Conservation (phyloP, 1,140 invertebrate genomes). For the Meloidogyne floridensis region DNA sequence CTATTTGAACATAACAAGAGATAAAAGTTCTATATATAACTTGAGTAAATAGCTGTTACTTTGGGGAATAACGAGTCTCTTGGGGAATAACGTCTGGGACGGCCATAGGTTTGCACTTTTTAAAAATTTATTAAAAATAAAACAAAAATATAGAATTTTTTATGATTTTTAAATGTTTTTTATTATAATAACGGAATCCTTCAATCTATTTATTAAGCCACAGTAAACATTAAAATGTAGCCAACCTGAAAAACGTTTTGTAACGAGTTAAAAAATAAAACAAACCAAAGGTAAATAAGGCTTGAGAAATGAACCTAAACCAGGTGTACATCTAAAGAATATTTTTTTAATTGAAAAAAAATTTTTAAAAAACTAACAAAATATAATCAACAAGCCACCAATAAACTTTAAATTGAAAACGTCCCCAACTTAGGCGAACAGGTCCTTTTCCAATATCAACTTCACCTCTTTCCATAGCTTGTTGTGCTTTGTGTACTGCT, state of each 20-base stretch:
- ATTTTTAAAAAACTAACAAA: slow-evolving; percentile 16
- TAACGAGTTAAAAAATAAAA: not conserved
- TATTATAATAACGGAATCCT: too few relatives aligned
- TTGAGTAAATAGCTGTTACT: too few relatives aligned
- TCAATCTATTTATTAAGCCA: slow-evolving; percentile 11
- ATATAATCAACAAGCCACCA: slow-evolving; percentile 60
- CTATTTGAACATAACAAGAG: not conserved
- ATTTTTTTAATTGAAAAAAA: slow-evolving; percentile 14
- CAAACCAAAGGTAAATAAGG: slow-evolving; percentile 55
- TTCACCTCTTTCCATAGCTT: slow-evolving; percentile 48
- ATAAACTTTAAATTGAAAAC: slow-evolving; percentile 61
- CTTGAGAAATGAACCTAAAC: slow-evolving; percentile 56
- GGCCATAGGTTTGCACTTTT: too few relatives aligned
- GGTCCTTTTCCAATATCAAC: slow-evolving; percentile 26
- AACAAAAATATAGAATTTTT: too few relatives aligned
- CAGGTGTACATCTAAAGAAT: slow-evolving; percentile 48
- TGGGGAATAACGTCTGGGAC: too few relatives aligned
- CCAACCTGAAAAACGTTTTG: slow-evolving; percentile 42
- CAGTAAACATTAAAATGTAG: slow-evolving; percentile 64
- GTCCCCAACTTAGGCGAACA: slow-evolving; percentile 58
- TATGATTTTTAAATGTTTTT: too few relatives aligned
- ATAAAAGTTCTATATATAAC: not conserved
- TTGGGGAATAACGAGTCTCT: too few relatives aligned
- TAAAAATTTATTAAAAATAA: too few relatives aligned
- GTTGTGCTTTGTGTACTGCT: slow-evolving; percentile 43